Evolutionary conservation across 2,888 invertebrate species (phyloP), one percentile per base, ranked within the genome.

Genomic region (Sphinx pinastri): DNA sequence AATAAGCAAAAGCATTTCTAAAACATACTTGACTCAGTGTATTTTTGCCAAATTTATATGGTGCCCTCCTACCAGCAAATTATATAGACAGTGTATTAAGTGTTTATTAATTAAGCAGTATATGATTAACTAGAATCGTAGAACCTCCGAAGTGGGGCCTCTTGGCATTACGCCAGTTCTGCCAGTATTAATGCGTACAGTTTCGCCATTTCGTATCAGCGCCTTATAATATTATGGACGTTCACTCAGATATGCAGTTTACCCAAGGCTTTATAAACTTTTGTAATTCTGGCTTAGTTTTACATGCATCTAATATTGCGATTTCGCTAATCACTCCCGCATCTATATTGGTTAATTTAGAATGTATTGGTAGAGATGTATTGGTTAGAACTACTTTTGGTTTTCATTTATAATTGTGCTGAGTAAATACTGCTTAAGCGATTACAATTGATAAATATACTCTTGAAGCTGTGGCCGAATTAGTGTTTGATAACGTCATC

Each of bases 151-250:
- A 63, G 63, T 63, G 11, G 2, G 63, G 49, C 63, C 63, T 63
- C 63, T 63, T 63, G 63, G 63, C 63, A 19, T 13, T 19, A 13
- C 63, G 63, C 63, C 63, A 63, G 12, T 19, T 47, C 16, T 49
- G 49, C 63, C 63, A 19, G 12, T 49, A 49, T 63, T 49, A 63
- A 63, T 49, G 63, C 19, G 49, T 49, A 47, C 63, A 19, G 49
- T 63, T 49, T 63, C 63, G 49, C 63, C 16, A 63, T 11, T 55
- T 55, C 19, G 55, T 63, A 19, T 19, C 49, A 63, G 49, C 47
- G 47, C 19, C 63, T 63, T 19, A 63, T 47, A 47, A 63, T 47
- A 63, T 55, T 55, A 55, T 49, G 16, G 45, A 49, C 19, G 63
- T 49, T 63, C 49, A 19, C 63, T 49, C 47, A 47, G 19, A 63